Base-by-base conservation (phyloP, 2,113 vertebrate species). In the Himantopus leucocephalus region DNA sequence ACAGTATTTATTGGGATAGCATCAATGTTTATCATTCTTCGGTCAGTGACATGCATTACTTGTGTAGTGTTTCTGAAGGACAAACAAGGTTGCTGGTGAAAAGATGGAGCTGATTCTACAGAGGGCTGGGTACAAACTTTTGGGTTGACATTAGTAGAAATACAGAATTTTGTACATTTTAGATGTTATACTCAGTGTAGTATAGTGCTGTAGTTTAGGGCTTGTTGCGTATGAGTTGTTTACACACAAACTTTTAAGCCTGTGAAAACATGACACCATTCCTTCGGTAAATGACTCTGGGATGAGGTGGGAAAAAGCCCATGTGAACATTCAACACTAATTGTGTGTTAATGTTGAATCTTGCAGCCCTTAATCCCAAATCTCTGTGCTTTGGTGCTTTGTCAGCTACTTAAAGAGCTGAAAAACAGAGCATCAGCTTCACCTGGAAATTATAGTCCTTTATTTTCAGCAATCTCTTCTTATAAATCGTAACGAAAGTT, bases 1-100 rank as follows among this genome's bases (percentile, higher is more conserved):
- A 32, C 32, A 91, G 48, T 74, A 94, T 96, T 96, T 94, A 88
- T 81, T 78, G 48, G 50, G 62, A 78, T 63, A 97, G 29, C 43
- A 91, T 85, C 79, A 68, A 32, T 92, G 56, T 92, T 96, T 87
- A 91, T 68, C 48, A 78, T 89, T 95, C 76, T 85, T 87, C 39
- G 18, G 75, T 92, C 30, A 68, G 16, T 59, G 26, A 71, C 20
- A 59, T 45, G 76, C 32, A n/a, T 80, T 62, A 82, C 6, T 68
- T 27, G 14, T 30, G 13, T 20, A 84, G 13, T 30, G 56, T 82
- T 94, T 93, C 53, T 87, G 60, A 62, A 35, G 39, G 15, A 87
- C 18, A 62, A 60, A 56, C 5, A 41, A 14, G 11, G 8, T 41
- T 63, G 10, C 10, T 60, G 14, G 18, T 56, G 23, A 62, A 88